Evolutionary conservation across 2,797 vertebrate genomes (phyloP).

Genomic region (Cyclura pinguis): DNA sequence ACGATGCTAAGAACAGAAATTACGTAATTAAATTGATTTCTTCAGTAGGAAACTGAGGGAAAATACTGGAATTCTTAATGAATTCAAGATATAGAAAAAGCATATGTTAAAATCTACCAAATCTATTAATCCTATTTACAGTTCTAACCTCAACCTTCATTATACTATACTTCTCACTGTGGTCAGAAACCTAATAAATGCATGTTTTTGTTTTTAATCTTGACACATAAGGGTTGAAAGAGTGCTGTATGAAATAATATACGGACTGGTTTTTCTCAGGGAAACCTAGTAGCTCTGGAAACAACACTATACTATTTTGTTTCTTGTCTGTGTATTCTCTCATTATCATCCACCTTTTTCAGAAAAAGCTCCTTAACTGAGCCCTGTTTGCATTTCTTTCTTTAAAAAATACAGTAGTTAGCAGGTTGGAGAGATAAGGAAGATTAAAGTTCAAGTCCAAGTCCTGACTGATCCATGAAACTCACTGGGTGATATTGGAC

Average conservation of each 20-base stretch:
- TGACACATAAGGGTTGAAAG: too few relatives aligned
- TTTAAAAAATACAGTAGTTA: not conserved
- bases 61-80: too few relatives aligned
- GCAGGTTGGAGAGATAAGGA: not conserved
- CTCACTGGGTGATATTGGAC: not conserved
- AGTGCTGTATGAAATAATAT: not conserved
- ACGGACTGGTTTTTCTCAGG: not conserved
- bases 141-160: too few relatives aligned
- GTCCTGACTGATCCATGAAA: not conserved
- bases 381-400: not conserved
- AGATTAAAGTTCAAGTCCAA: not conserved
- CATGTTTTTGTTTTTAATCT: too few relatives aligned
- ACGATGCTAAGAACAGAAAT: too few relatives aligned
- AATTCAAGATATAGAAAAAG: too few relatives aligned
- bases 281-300: not conserved
- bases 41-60: too few relatives aligned
- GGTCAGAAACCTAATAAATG: too few relatives aligned
- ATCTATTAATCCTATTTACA: too few relatives aligned
- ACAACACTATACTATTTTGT: not conserved
- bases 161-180: too few relatives aligned
- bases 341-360: not conserved
- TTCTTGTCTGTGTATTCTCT: not conserved
- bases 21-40: too few relatives aligned
- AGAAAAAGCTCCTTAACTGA: not conserved
- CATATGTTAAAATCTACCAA: too few relatives aligned